A percentile compares a stretch with the other conserved stretches of the same genome.
Conservation (phyloP, 2,113 vertebrate genomes). For the Platichthys flesus region DNA sequence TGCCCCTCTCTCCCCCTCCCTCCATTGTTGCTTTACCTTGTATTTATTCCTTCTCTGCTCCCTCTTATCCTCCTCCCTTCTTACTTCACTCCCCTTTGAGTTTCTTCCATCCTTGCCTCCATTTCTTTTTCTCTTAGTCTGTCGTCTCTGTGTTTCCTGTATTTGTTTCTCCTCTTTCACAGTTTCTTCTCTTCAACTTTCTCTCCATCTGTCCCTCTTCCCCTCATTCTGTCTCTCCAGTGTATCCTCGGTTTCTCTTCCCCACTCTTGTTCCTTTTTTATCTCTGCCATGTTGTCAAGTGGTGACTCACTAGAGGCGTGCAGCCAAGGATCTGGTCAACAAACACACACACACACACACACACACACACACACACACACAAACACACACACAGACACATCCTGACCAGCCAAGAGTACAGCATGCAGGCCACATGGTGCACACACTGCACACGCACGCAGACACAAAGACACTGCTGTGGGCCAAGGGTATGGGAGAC, state of each 20-base stretch:
- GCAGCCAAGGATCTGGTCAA: constrained; percentile 60
- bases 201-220: constrained; percentile 43
- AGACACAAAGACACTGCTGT: constrained; percentile 49
- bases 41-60: no score
- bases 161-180: constrained; percentile 10
- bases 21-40: neutral
- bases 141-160: neutral
- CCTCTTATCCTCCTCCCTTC: neutral
- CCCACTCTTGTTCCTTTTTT: constrained; percentile 39
- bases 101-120: constrained; percentile 8
- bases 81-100: neutral
- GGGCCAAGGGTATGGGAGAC: constrained; percentile 37
- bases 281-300: constrained; percentile 65
- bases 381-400: constrained; percentile 14
- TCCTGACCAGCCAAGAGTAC: constrained; percentile 61
- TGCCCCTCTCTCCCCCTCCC: neutral
- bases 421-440: constrained; percentile 67
- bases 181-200: constrained; percentile 35
- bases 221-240: constrained; percentile 24
- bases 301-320: constrained; percentile 68
- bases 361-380: constrained; percentile 10
- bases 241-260: constrained; percentile 35
- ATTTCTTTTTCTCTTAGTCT: neutral
- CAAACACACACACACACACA: constrained; percentile 34
- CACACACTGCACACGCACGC: constrained; percentile 29